A percentile compares a stretch with the other conserved stretches of the same genome.
Conservation (phyloP, 1,140 invertebrate species). For the Zaprionus tsacasi region DNA sequence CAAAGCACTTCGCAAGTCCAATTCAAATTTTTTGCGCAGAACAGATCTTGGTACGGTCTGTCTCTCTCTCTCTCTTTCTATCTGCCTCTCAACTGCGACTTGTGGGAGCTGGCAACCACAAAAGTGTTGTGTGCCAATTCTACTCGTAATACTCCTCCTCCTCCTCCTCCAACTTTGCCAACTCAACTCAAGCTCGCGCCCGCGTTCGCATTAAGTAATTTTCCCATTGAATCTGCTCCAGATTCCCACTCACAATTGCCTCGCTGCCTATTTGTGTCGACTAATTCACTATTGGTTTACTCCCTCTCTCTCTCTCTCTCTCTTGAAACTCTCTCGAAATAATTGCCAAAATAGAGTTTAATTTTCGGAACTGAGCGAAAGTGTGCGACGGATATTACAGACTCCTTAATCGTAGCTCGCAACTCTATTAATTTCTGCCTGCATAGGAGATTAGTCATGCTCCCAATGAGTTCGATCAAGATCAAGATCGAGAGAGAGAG, state of each 20-base stretch:
- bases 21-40: not conserved
- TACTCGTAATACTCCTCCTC: slow-evolving; percentile 19
- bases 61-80: slow-evolving; percentile 4
- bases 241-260: slow-evolving; percentile 72
- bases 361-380: slow-evolving; percentile 59
- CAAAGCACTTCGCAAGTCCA: slow-evolving; percentile 11
- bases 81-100: slow-evolving; percentile 37
- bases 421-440: slow-evolving; percentile 51
- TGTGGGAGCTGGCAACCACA: slow-evolving; percentile 63
- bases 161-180: slow-evolving; percentile 2
- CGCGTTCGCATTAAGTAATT: slow-evolving; percentile 72
- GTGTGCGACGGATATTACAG: slow-evolving; percentile 52
- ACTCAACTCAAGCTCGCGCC: slow-evolving; percentile 11
- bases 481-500: slow-evolving; percentile 36
- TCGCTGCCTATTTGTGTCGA: slow-evolving; percentile 35
- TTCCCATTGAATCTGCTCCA: slow-evolving; percentile 76
- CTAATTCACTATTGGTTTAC: not conserved
- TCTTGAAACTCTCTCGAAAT: slow-evolving; percentile 37
- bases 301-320: slow-evolving; percentile 42
- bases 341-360: slow-evolving; percentile 36
- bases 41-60: not conserved
- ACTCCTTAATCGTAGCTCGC: slow-evolving; percentile 46
- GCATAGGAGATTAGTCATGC: slow-evolving; percentile 49
- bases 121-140: slow-evolving; percentile 56
- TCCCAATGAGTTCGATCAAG: slow-evolving; percentile 41